Conservation (phyloP, 1,140 invertebrate genomes). For the Sinonovacula constricta region DNA sequence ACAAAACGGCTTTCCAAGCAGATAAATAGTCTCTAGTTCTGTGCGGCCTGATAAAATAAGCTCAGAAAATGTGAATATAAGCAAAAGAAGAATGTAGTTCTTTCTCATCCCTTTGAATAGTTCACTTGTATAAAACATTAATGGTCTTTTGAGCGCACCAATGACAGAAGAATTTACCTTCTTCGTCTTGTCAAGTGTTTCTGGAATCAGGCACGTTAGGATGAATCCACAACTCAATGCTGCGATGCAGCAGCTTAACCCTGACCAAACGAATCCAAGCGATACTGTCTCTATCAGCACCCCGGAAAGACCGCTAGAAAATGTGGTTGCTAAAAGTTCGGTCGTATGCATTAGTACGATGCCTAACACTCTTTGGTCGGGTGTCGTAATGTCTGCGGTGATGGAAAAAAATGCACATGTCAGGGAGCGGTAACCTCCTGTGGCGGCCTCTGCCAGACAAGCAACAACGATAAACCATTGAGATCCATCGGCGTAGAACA, state of each 20-base stretch:
- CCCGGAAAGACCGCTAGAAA: slow-evolving; percentile 8
- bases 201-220: slow-evolving; percentile 4
- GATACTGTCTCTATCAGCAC: slow-evolving; percentile 1
- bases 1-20: slow-evolving; percentile 28
- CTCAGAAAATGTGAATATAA: slow-evolving; percentile 16
- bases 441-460: neutral
- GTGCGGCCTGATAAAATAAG: slow-evolving; percentile 1
- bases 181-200: neutral
- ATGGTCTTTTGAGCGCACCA: neutral
- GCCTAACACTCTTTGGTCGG: neutral
- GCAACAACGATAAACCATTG: neutral
- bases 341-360: slow-evolving; percentile 7
- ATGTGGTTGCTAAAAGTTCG: neutral
- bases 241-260: neutral
- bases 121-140: slow-evolving; percentile 19
- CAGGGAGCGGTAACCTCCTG: neutral
- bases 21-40: slow-evolving; percentile 15
- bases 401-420: neutral
- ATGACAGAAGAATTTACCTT: neutral
- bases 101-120: slow-evolving; percentile 12
- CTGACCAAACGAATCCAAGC: slow-evolving; percentile 8
- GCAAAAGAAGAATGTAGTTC: slow-evolving; percentile 7
- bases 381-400: slow-evolving; percentile 17
- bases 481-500: slow-evolving; percentile 15
- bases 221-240: slow-evolving; percentile 22